Evolutionary conservation across 2,888 invertebrate genomes (phyloP).

Genomic region (Cataglyphis altisquamis): DNA sequence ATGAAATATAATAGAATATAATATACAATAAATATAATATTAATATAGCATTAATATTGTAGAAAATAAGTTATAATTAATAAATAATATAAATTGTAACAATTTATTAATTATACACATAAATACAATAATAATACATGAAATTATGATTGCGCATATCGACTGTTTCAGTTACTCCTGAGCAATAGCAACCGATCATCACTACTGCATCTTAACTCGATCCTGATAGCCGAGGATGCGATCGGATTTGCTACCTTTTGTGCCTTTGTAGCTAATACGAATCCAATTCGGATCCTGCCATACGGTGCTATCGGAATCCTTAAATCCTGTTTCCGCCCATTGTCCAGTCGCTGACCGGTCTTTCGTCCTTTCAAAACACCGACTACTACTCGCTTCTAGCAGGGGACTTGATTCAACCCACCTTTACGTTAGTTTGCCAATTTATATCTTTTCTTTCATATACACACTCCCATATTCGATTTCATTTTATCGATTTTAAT

Average conservation of each 20-base stretch:
- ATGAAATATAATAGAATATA: too few relatives aligned
- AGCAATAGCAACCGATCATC: neutral
- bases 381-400: conserved; percentile 33
- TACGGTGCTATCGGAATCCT: conserved; percentile 75
- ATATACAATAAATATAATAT: too few relatives aligned
- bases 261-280: conserved; percentile 78
- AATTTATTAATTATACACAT: neutral
- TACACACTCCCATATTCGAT: neutral
- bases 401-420: neutral
- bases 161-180: neutral
- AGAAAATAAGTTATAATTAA: too few relatives aligned
- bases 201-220: conserved; percentile 23
- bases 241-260: conserved; percentile 67
- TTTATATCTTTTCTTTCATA: conserved; percentile 15
- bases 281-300: conserved; percentile 79
- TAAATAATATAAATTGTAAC: too few relatives aligned
- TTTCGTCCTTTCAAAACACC: conserved; percentile 72
- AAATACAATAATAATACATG: neutral
- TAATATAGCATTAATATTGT: too few relatives aligned
- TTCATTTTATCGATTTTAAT: neutral
- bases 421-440: conserved; percentile 24
- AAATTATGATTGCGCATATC: neutral
- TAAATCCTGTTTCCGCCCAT: conserved; percentile 81
- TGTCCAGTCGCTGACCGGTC: conserved; percentile 73
- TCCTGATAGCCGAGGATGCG: conserved; percentile 16